Percentiles rank a stretch among this genome's conserved stretches.
Conservation (phyloP, 2,888 invertebrate species). For the Cephus rjabovi region DNA sequence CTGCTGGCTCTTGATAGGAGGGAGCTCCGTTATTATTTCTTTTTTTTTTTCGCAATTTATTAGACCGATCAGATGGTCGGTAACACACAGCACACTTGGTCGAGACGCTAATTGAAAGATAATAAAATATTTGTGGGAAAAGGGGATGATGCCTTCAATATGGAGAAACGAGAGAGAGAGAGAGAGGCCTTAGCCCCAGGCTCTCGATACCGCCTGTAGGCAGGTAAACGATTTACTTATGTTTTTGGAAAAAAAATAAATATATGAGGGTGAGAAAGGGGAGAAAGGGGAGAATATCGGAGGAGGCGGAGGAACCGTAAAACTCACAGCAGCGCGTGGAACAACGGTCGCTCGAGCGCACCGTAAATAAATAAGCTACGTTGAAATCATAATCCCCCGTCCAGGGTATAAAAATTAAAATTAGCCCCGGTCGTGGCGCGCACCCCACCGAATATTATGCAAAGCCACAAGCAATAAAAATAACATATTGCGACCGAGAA, state of each 20-base stretch:
- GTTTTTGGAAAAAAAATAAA: no score
- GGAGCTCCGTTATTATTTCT: no score
- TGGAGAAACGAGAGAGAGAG: no score
- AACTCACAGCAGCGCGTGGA: not conserved
- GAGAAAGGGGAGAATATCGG: no score
- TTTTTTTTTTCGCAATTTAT: not conserved
- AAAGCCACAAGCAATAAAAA: constrained; percentile 67
- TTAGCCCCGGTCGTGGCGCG: constrained; percentile 48
- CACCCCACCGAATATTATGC: constrained; percentile 61
- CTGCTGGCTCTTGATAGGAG: not conserved
- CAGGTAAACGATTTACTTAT: no score
- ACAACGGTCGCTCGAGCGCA: constrained; percentile 15
- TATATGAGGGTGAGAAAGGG: no score
- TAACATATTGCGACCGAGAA: constrained; percentile 65
- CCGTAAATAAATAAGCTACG: constrained; percentile 52
- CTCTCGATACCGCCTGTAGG: no score
- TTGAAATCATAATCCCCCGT: constrained; percentile 53
- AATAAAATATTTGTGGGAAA: constrained; percentile 18
- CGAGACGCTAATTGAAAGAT: constrained; percentile 18
- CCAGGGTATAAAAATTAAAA: constrained; percentile 63
- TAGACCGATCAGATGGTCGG: not conserved
- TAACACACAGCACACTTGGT: no score
- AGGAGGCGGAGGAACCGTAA: no score
- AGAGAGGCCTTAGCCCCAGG: no score
- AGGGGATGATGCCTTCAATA: not conserved